phyloP scores from a whole-genome alignment of 2,797 vertebrate genomes.

The Periophthalmus magnuspinnatus region DNA sequence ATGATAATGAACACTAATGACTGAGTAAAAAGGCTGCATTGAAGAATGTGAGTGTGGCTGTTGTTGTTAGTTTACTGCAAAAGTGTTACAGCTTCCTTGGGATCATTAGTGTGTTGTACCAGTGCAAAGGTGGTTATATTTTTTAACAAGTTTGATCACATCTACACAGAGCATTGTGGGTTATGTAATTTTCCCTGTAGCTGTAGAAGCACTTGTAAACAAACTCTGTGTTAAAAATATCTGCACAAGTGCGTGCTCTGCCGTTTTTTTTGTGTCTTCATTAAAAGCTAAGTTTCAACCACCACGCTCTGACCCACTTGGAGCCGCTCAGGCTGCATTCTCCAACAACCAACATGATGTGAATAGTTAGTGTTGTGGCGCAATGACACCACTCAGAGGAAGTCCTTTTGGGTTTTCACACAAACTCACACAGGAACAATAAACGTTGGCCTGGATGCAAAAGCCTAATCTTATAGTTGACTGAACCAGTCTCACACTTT shows the following conservation, averaged over 20 bases:
- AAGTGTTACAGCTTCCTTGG: neutral
- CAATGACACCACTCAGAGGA: neutral
- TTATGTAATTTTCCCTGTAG: constrained; percentile 15
- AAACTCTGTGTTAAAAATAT: constrained; percentile 25
- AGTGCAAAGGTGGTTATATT: neutral
- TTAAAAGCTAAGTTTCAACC: constrained; percentile 39
- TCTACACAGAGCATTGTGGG: neutral
- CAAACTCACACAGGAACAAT: neutral
- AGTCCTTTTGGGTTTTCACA: neutral
- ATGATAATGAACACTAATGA: neutral
- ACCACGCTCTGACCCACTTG: constrained; percentile 38
- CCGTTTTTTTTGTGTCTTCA: constrained; percentile 37
- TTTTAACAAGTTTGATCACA: neutral
- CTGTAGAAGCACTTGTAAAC: constrained; percentile 28
- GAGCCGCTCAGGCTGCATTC: constrained; percentile 27
- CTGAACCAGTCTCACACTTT: neutral
- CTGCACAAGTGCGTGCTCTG: constrained; percentile 34
- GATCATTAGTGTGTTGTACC: neutral
- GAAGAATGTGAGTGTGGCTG: neutral
- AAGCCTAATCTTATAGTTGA: no score
- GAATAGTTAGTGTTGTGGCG: constrained; percentile 1
- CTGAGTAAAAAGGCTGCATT: neutral
- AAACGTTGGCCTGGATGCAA: neutral
- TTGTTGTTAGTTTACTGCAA: neutral
- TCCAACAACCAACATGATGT: constrained; percentile 31